Evolutionary conservation across 2,888 invertebrate genomes (phyloP).

Genomic region (Synanthedon myopaeformis): DNA sequence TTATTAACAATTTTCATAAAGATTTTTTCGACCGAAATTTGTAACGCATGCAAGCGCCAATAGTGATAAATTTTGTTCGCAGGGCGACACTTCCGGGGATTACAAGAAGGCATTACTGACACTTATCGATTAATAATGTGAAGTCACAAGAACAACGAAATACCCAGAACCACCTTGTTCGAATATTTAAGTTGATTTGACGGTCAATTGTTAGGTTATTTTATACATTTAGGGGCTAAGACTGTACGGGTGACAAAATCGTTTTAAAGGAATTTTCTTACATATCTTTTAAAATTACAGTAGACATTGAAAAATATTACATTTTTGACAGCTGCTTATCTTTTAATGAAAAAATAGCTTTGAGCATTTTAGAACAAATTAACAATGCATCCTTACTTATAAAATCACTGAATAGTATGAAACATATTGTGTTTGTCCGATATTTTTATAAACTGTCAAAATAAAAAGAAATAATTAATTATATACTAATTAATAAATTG

Average conservation of each 20-base stretch:
- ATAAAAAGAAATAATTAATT: too few relatives aligned
- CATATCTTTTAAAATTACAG: not conserved
- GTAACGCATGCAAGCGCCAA: slow-evolving; percentile 13
- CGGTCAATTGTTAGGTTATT: slow-evolving; percentile 52
- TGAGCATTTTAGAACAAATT: too few relatives aligned
- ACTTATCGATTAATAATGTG: slow-evolving; percentile 74
- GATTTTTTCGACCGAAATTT: not conserved
- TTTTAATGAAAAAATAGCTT: too few relatives aligned
- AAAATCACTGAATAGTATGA: too few relatives aligned
- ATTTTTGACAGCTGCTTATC: too few relatives aligned
- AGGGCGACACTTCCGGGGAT: slow-evolving; percentile 94
- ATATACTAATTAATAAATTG: too few relatives aligned
- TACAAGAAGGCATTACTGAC: slow-evolving; percentile 92
- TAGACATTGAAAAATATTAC: not conserved
- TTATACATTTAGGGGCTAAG: slow-evolving; percentile 13
- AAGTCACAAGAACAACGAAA: slow-evolving; percentile 25
- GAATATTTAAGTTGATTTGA: slow-evolving; percentile 39
- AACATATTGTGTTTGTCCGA: too few relatives aligned
- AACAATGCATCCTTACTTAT: too few relatives aligned
- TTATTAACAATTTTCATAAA: not conserved
- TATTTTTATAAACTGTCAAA: too few relatives aligned
- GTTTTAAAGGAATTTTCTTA: not conserved
- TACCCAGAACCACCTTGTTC: slow-evolving; percentile 37
- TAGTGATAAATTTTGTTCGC: slow-evolving; percentile 67
- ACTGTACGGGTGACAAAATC: slow-evolving; percentile 15